Percentiles rank a stretch among this genome's conserved stretches.
Evolutionary conservation across 2,888 invertebrate species (phyloP).

Genomic region (Meloe dianella): DNA sequence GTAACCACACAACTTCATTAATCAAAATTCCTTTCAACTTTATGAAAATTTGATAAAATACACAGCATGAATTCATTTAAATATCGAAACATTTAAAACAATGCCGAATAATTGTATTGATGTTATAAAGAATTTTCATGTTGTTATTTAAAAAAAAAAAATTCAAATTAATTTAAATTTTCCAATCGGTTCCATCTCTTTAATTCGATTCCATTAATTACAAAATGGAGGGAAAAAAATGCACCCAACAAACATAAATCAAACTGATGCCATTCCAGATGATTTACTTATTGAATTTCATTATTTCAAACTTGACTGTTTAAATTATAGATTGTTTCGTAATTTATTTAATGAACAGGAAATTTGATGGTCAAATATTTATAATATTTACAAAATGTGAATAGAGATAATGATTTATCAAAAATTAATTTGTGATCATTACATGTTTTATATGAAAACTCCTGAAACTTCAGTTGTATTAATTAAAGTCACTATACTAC

Average conservation of each 20-base stretch:
- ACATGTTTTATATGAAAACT: conserved; percentile 25
- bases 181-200: not conserved
- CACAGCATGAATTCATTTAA: not conserved
- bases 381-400: conserved; percentile 9
- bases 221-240: not conserved
- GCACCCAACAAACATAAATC: conserved; percentile 1
- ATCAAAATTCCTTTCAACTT: not conserved
- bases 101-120: not conserved
- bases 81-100: not conserved
- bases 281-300: conserved; percentile 3
- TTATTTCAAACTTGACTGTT: not conserved
- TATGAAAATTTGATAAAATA: conserved; percentile 2
- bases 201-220: not conserved
- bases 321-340: conserved; percentile 16
- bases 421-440: conserved; percentile 28
- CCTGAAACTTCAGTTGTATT: conserved; percentile 22
- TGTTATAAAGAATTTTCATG: not conserved
- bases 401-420: conserved; percentile 26
- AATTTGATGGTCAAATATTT: conserved; percentile 8
- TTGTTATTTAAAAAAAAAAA: not conserved
- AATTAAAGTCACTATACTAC: conserved; percentile 23
- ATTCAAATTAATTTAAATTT: not conserved
- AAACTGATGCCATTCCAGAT: conserved; percentile 3
- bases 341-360: conserved; percentile 8
- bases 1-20: not conserved